Base-by-base conservation (phyloP, 2,113 vertebrate species). In the Cryptomyrus ogoouensis region DNA sequence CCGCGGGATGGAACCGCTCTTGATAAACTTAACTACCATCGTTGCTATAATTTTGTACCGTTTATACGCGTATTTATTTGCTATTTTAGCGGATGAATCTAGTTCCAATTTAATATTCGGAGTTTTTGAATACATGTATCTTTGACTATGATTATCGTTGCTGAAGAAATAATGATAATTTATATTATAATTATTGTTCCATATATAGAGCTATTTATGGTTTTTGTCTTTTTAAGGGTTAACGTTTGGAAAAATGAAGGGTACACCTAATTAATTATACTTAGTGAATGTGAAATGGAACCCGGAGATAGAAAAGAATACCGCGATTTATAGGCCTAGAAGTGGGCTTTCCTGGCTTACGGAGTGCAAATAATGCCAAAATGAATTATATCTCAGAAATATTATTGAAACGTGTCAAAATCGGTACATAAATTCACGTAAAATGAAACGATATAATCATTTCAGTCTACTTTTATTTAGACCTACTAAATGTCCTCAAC, bases 101-200 rank as follows among this genome's bases (percentile, higher is more conserved):
- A 92, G 94, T 91, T 91, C 80, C 90, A 90, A 87, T 93, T 89
- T 89, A 92, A 93, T 88, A 91, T 94, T 94, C 94, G 94, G 92
- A 95, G 93, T 93, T 95, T 93, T 83, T 94, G 42, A 94, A 94
- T 93, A 95, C 94, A 92, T 95, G 95, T 96, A 95, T 94, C 93
- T 95, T 94, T 93, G 95, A 96, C 93, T 95, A 90, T 83, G 89
- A 94, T 94, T 93, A 92, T 93, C 95, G 92, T 94, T 93, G 93
- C 94, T 93, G 93, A 94, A 92, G 92, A 90, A 91, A 94, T 92
- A 90, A 92, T 92, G 93, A 91, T 47, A 86, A 17, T 46, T 49
- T 86, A 49, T 70, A 93, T 93, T 90, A 89, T 93, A 94, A 93
- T 93, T 89, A 85, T 91, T 87, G 89, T 92, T 91, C 42, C 53